Evolutionary conservation across 2,888 invertebrate genomes (phyloP), one percentile per base, ranked within the genome.

Genomic region (Athalia rosae): DNA sequence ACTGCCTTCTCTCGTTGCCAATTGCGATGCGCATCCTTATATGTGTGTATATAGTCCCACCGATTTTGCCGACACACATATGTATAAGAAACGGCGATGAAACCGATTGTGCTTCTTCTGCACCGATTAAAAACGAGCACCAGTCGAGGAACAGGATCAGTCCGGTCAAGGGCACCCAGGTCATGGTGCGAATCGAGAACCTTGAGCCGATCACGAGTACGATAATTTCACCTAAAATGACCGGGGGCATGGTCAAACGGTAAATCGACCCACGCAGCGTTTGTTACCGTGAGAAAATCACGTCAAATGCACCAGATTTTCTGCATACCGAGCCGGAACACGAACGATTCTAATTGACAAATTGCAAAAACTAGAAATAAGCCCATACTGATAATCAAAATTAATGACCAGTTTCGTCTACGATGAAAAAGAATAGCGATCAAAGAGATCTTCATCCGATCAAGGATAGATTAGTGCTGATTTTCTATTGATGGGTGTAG

Each of bases 171-270:
- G 71, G 58, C 71, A 71, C 45, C 71, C 71, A 13, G 71, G 71
- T 71, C 71, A 58, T 71, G 71, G 71, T 71, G 43, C 58, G 58
- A 56, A 71, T 71, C 58, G 45, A 43, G 15, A 71, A 45, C 71
- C 71, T 71, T 71, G 58, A 58, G 13, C 71, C 71, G 45, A 71
- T 56, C 71, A 8, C 71, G 13, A 45, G 58, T 71, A 71, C 58
- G 71, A 71, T 71, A 58, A 71, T 71, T 71, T 71, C n/a, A 71
- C 71, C 58, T 45, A 71, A 71, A 71, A 58, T 71, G 56, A 71
- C 71, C 71, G 15, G 71, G 48, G 71, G 71, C 43, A 41, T 71
- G 71, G 58, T 71, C 58, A 48, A 71, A 71, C 50, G 50, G 53
- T 69, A 69, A 69, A 69, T 53, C 56, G 28, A 41, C 56, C 69